Percentiles rank a stretch among this genome's conserved stretches.
These are phyloP conservation scores for Thermophis baileyi DNA, from an alignment of 2,113 vertebrate species.

Conservation along the genomic window DNA sequence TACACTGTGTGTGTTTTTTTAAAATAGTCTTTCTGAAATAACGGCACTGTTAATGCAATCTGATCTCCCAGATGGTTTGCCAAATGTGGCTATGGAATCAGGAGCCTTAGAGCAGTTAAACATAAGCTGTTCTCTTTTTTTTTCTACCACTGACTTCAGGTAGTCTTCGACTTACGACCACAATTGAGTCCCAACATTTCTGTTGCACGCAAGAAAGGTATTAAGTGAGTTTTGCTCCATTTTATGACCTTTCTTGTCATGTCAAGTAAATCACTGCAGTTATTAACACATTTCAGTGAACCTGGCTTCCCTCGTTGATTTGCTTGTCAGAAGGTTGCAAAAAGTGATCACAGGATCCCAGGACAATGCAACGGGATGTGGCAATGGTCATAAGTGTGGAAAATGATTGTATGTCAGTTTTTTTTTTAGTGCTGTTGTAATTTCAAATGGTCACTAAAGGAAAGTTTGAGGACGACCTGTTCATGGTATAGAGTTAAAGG, in stretches of 20 bases:
- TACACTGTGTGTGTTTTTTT: background rate
- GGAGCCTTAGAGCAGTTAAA: background rate
- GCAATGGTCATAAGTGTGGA: no score
- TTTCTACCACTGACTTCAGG: background rate
- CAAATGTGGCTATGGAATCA: conserved; percentile 16
- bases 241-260: background rate
- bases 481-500: background rate
- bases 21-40: background rate
- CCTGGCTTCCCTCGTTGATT: background rate
- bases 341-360: no score
- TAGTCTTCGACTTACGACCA: background rate
- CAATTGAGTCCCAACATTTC: background rate
- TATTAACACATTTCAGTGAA: background rate
- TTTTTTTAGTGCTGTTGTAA: background rate
- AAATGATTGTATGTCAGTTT: background rate
- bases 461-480: background rate
- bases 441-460: background rate
- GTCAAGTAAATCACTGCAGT: background rate
- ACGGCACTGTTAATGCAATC: conserved; percentile 12
- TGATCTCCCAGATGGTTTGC: conserved; percentile 26
- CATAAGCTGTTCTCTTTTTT: background rate
- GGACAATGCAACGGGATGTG: no score
- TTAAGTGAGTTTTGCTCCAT: background rate
- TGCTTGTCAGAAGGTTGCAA: background rate
- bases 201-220: background rate